Evolutionary conservation across 2,888 invertebrate genomes (phyloP), one percentile per base, ranked within the genome.

Genomic region (Hemistola chrysoprasaria): DNA sequence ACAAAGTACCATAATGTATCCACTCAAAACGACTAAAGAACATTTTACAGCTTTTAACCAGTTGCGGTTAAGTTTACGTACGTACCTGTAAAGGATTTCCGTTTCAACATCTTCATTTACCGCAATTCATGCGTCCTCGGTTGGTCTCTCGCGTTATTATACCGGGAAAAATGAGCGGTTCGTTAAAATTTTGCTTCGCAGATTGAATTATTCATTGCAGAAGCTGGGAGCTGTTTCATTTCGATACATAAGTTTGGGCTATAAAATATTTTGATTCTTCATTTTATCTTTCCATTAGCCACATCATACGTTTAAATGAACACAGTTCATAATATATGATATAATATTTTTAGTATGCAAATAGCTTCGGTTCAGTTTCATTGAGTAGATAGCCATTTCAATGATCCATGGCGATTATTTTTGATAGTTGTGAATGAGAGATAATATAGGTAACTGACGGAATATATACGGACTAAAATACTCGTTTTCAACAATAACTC

Each of bases 41-140:
- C 32, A 25, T 52, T 54, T 28, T 41, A 50, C 47, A 40, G 45
- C 50, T 37, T 33, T 37, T 37, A 37, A 29, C 42, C 22, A 29
- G 38, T 24, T 20, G 24, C 30, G 22, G 26, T 26, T 29, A 34
- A 44, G 38, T 44, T 39, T 10, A 34, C 34, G 38, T 10, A 34
- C 34, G 38, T 44, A 44, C 34, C 38, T 44, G 44, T 35, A 40
- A 40, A 52, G 55, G 52, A 55, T 48, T 50, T 55, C 55, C 55
- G 55, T 52, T 52, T 50, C 46, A 42, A 48, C 52, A 55, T 50
- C 50, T 55, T 52, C 55, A 52, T 55, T 54, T 55, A 48, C 55
- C 48, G 52, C 52, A 55, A 55, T 55, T 55, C 44, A 43, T 50
- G 46, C 55, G 52, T 55, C 55, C 55, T 52, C 52, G 43, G 39